These are phyloP conservation scores for Callocephalon fimbriatum DNA, from an alignment of 2,113 vertebrate genomes.

Conservation along the genomic window DNA sequence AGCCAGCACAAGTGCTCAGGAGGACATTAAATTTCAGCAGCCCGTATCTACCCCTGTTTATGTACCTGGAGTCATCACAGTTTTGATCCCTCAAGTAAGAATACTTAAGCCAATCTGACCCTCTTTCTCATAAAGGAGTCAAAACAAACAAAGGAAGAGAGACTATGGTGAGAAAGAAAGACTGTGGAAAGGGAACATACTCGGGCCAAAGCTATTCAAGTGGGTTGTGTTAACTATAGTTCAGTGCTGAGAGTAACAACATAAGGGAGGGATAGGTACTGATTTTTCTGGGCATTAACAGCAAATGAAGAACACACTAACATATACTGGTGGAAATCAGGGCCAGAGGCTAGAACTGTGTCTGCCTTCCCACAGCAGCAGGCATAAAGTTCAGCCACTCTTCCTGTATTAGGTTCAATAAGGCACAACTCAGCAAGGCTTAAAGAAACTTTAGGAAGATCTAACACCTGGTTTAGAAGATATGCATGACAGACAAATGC, in stretches of 20 bases:
- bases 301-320: neutral
- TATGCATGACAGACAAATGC: accelerated
- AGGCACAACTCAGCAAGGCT: neutral
- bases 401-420: neutral
- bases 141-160: neutral
- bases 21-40: neutral
- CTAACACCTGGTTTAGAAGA: neutral
- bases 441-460: neutral
- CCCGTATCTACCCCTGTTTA: neutral
- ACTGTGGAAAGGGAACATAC: neutral
- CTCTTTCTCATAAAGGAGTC: neutral
- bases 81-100: neutral
- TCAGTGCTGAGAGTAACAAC: neutral
- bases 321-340: neutral
- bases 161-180: neutral
- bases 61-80: neutral
- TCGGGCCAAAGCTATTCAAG: neutral
- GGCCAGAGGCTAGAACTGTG: neutral
- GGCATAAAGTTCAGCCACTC: neutral
- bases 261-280: neutral
- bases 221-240: neutral
- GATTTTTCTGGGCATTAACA: neutral
- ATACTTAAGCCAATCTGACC: neutral
- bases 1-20: neutral
- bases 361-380: neutral